phyloP scores from a whole-genome alignment of 2,113 vertebrate species.

The Eonycteris spelaea region DNA sequence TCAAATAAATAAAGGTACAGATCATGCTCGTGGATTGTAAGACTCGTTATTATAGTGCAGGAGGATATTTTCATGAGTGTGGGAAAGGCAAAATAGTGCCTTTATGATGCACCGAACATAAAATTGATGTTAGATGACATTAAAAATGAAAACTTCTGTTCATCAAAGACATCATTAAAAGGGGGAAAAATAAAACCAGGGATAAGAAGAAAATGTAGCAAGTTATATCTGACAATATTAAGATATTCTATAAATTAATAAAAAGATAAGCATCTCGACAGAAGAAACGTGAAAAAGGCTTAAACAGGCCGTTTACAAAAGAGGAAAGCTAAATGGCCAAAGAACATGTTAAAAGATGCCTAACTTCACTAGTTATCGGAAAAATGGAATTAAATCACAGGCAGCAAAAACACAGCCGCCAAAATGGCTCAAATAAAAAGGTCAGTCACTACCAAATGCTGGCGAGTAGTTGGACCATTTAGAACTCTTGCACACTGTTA shows the following conservation, averaged over 20 bases:
- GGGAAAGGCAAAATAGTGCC: background rate
- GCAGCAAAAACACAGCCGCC: background rate
- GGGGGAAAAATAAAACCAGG: background rate
- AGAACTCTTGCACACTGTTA: background rate
- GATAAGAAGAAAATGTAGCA: background rate
- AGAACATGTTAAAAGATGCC: background rate
- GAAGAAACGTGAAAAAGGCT: background rate
- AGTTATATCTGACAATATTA: background rate
- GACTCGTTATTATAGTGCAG: background rate
- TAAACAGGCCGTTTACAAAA: background rate
- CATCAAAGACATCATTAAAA: background rate
- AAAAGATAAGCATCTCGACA: background rate
- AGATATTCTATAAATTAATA: background rate
- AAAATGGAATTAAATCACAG: background rate
- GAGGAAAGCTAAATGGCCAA: background rate
- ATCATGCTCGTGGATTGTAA: background rate
- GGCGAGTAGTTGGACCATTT: background rate
- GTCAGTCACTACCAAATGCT: background rate
- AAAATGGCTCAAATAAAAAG: slow-evolving; percentile 14
- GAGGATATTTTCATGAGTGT: background rate
- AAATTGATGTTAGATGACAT: background rate
- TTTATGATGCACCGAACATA: background rate
- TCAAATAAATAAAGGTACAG: background rate
- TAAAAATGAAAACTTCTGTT: background rate
- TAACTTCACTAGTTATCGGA: background rate